Evolutionary conservation across 1,140 invertebrate genomes (phyloP).

Genomic region (Harlomillsia oculata): DNA sequence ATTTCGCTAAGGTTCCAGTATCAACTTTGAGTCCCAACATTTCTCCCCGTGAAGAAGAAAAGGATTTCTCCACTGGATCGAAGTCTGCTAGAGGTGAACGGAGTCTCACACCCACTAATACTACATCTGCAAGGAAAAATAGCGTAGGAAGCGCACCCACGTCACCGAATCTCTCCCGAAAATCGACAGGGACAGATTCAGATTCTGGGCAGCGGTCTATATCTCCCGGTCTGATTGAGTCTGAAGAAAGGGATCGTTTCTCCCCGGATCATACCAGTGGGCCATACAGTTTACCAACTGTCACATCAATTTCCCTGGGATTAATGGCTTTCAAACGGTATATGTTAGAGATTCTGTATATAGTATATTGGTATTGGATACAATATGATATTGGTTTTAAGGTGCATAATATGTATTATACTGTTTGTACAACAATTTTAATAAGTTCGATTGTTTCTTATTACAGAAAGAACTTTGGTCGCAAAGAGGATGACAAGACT

Average conservation of each 20-base stretch:
- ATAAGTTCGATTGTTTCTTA: constrained; percentile 21
- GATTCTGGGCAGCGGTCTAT: constrained; percentile 37
- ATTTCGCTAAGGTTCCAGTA: constrained; percentile 89
- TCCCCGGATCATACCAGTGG: constrained; percentile 26
- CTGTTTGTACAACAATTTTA: constrained; percentile 1
- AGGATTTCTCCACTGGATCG: constrained; percentile 36
- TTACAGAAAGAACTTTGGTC: constrained; percentile 36
- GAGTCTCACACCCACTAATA: constrained; percentile 18
- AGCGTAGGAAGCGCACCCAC: constrained; percentile 55
- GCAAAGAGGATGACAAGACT: constrained; percentile 39
- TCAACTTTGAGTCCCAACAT: constrained; percentile 78
- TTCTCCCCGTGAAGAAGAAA: constrained; percentile 52
- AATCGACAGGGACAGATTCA: constrained; percentile 41
- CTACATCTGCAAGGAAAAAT: constrained; percentile 36
- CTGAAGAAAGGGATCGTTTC: constrained; percentile 26
- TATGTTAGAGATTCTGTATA: background rate
- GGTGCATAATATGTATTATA: background rate
- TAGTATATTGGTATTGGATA: background rate
- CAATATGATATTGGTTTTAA: background rate
- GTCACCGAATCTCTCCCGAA: constrained; percentile 50
- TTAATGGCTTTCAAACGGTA: constrained; percentile 35
- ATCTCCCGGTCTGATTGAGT: constrained; percentile 21
- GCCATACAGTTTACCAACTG: constrained; percentile 39
- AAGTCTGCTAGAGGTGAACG: constrained; percentile 13
- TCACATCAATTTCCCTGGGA: constrained; percentile 40